These are phyloP conservation scores for Philopotamus ludificatus DNA, from an alignment of 1,140 invertebrate genomes.

Conservation along the genomic window DNA sequence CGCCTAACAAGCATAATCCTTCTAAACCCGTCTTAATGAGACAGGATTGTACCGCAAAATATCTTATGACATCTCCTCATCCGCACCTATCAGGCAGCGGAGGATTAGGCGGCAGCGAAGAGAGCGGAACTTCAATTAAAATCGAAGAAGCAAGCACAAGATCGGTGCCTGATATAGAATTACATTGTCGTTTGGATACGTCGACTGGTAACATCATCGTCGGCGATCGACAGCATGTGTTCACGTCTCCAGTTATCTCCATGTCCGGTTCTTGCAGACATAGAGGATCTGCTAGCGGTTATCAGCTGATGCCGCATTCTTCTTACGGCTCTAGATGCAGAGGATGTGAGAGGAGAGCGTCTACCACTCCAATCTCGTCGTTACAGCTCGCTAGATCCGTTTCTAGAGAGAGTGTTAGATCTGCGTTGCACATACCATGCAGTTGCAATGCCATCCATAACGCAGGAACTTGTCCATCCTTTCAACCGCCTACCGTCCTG, in stretches of 20 bases:
- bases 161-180: conserved; percentile 85
- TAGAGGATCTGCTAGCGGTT: conserved; percentile 60
- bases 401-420: conserved; percentile 70
- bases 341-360: conserved; percentile 70
- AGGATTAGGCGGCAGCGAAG: conserved; percentile 70
- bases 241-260: conserved; percentile 56
- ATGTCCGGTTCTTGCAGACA: conserved; percentile 56
- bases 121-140: conserved; percentile 63
- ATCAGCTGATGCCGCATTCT: conserved; percentile 58
- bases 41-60: conserved; percentile 76
- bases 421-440: conserved; percentile 62
- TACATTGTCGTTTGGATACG: conserved; percentile 66
- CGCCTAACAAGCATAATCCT: conserved; percentile 42
- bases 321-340: conserved; percentile 61
- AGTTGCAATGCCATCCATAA: conserved; percentile 55
- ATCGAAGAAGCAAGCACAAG: conserved; percentile 70
- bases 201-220: conserved; percentile 43
- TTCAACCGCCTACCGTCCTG: conserved; percentile 66
- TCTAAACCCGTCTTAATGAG: conserved; percentile 76
- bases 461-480: conserved; percentile 63
- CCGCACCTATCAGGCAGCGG: conserved; percentile 71
- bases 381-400: conserved; percentile 72
- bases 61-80: conserved; percentile 63
- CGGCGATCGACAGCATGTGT: conserved; percentile 54
- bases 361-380: conserved; percentile 71